Percentiles rank a stretch among this genome's conserved stretches.
These are phyloP conservation scores for Osmoderma eremita DNA, from an alignment of 2,888 invertebrate species.

Conservation along the genomic window DNA sequence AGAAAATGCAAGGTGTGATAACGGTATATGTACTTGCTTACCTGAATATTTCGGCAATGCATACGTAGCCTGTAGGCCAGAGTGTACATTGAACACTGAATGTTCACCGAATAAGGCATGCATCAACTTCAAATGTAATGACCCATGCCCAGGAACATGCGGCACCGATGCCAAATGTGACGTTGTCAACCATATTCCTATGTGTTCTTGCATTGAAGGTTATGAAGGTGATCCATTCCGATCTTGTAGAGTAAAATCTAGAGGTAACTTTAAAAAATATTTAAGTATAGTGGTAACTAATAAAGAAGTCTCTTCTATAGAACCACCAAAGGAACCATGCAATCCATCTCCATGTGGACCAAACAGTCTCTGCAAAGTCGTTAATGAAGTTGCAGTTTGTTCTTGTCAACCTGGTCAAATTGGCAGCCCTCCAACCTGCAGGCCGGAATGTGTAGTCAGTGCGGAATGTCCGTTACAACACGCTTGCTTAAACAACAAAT, in stretches of 20 bases:
- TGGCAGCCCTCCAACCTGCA: slow-evolving; percentile 80
- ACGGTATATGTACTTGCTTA: slow-evolving; percentile 78
- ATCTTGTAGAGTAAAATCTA: slow-evolving; percentile 61
- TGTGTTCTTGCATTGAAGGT: slow-evolving; percentile 78
- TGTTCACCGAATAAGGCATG: slow-evolving; percentile 81
- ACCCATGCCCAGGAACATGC: slow-evolving; percentile 84
- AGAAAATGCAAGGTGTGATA: slow-evolving; percentile 77
- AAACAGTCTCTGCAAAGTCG: slow-evolving; percentile 72
- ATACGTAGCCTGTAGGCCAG: slow-evolving; percentile 78
- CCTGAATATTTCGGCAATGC: slow-evolving; percentile 79
- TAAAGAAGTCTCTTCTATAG: slow-evolving; percentile 49
- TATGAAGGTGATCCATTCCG: slow-evolving; percentile 84
- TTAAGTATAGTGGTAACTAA: not conserved
- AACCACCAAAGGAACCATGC: slow-evolving; percentile 70
- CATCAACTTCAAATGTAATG: slow-evolving; percentile 78
- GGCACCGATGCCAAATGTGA: slow-evolving; percentile 82
- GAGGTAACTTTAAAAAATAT: slow-evolving; percentile 27
- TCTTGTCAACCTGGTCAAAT: slow-evolving; percentile 77
- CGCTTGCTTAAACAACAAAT: slow-evolving; percentile 85
- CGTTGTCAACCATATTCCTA: slow-evolving; percentile 84
- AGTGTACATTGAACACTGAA: slow-evolving; percentile 83
- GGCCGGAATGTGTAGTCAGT: slow-evolving; percentile 83
- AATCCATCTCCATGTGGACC: slow-evolving; percentile 78
- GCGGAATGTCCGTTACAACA: slow-evolving; percentile 79
- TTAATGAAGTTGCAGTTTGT: slow-evolving; percentile 69